Evolutionary conservation across 2,888 invertebrate genomes (phyloP).

Genomic region (Hirudinaria manillensis): DNA sequence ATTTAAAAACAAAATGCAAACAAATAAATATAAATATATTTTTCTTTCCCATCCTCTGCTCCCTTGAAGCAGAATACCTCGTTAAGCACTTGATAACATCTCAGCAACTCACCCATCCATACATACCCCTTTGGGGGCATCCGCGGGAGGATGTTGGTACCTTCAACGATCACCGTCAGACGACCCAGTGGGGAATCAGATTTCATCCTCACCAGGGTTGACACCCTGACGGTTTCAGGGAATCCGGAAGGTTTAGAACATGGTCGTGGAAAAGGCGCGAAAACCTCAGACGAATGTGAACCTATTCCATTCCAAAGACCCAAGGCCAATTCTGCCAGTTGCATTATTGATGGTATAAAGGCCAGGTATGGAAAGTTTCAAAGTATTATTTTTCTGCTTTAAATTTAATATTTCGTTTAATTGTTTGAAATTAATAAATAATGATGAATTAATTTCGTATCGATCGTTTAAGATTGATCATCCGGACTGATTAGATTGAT

Average conservation of each 20-base stretch:
- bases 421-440: neutral
- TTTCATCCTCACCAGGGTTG: slow-evolving; percentile 27
- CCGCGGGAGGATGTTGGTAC: neutral
- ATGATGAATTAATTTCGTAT: neutral
- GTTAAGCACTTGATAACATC: no score
- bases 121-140: no score
- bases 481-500: no score
- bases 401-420: neutral
- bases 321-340: slow-evolving; percentile 27
- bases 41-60: no score
- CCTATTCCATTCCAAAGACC: slow-evolving; percentile 22
- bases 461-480: no score
- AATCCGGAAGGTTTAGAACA: neutral
- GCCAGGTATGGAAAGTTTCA: slow-evolving; percentile 8
- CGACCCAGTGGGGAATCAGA: slow-evolving; percentile 31
- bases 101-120: no score
- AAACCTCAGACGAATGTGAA: neutral
- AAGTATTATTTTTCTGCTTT: neutral
- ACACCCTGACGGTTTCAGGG: neutral
- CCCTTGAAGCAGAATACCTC: no score
- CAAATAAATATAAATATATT: no score
- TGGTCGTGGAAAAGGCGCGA: neutral
- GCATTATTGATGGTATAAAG: slow-evolving; percentile 28
- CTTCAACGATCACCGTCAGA: slow-evolving; percentile 27
- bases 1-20: no score